Percentiles rank a stretch among this genome's conserved stretches.
phyloP scores from a whole-genome alignment of 2,888 invertebrate species.

The Tubulanus polymorphus region DNA sequence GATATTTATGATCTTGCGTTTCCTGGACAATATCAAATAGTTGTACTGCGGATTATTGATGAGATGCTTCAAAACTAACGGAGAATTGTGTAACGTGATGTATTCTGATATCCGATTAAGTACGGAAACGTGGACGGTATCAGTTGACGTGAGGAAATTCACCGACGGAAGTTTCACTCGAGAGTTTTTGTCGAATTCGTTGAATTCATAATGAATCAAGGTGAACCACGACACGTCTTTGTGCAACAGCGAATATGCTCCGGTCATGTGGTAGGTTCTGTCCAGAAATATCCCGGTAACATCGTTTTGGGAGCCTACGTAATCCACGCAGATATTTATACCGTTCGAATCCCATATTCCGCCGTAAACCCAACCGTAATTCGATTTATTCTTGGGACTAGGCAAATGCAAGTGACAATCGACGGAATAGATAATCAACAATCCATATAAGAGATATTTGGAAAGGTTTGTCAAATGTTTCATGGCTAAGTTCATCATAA shows the following conservation, averaged over 20 bases:
- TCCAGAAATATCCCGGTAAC: constrained; percentile 36
- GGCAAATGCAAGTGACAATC: background rate
- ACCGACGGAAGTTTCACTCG: constrained; percentile 17
- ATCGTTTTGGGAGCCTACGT: constrained; percentile 26
- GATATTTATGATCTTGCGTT: background rate
- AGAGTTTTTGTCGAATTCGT: constrained; percentile 9
- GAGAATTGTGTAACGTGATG: constrained; percentile 11
- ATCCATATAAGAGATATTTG: background rate
- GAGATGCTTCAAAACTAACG: constrained; percentile 11
- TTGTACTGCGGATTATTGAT: constrained; percentile 11
- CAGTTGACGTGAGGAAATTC: background rate
- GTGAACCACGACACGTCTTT: constrained; percentile 29
- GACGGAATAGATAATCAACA: background rate
- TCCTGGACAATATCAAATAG: constrained; percentile 7
- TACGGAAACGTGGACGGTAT: constrained; percentile 2
- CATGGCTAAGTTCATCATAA: background rate
- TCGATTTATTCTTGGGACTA: background rate
- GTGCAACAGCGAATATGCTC: constrained; percentile 29
- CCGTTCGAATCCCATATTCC: constrained; percentile 19
- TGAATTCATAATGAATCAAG: constrained; percentile 29
- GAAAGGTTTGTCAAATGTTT: background rate
- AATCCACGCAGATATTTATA: constrained; percentile 28
- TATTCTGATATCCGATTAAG: constrained; percentile 11
- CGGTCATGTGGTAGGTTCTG: constrained; percentile 25
- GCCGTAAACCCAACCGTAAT: constrained; percentile 21